Conservation (phyloP, 2,113 vertebrate species). For the Martes martes region DNA sequence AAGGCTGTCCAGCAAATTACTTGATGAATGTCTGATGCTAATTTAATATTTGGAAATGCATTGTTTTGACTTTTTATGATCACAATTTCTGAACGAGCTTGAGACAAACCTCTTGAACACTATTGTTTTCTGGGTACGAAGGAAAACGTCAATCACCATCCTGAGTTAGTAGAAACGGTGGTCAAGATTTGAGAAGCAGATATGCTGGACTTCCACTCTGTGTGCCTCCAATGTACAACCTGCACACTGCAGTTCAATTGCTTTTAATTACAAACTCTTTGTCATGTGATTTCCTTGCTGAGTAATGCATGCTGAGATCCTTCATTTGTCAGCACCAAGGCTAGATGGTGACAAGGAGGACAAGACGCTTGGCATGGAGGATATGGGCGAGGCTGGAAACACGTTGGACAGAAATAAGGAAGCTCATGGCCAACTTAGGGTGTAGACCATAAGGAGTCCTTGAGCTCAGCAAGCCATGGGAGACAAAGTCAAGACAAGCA, state of each 20-base stretch:
- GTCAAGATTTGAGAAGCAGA: no score
- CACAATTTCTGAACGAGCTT: background rate
- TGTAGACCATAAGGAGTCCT: background rate
- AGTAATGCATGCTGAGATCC: fast-evolving
- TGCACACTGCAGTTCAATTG: fast-evolving
- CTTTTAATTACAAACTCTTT: background rate
- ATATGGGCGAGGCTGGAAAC: background rate
- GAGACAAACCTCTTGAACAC: background rate
- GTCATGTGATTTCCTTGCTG: background rate
- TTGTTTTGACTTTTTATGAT: background rate
- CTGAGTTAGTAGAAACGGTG: no score
- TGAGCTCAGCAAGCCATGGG: no score
- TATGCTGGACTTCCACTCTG: fast-evolving
- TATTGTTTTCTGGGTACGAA: background rate
- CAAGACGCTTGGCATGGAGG: background rate
- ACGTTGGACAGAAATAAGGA: background rate
- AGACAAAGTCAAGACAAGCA: background rate
- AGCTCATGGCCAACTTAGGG: background rate
- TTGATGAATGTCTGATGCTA: no score
- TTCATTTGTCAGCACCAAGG: background rate
- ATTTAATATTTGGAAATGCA: background rate
- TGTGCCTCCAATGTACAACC: fast-evolving
- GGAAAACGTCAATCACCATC: fast-evolving
- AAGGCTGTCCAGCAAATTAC: background rate
- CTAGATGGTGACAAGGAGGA: background rate